Evolutionary conservation across 1,140 invertebrate genomes (phyloP).

Genomic region (Eciton burchellii): DNA sequence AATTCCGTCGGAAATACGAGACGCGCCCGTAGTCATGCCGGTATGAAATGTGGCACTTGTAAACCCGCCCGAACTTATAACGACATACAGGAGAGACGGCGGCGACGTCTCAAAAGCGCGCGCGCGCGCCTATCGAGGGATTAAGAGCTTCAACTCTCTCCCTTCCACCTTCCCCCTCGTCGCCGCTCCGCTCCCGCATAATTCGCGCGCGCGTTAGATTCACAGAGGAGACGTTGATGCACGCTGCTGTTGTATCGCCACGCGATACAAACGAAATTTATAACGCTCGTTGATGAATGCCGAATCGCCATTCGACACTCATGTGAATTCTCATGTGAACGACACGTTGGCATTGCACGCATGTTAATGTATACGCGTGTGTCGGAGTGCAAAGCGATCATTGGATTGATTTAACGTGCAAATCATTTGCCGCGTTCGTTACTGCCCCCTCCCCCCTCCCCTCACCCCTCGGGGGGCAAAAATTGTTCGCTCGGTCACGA

Average conservation of each 20-base stretch:
- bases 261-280: slow-evolving; percentile 30
- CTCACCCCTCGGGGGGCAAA: no score
- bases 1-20: neutral
- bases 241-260: neutral
- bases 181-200: slow-evolving; percentile 40
- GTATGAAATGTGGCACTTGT: slow-evolving; percentile 62
- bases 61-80: slow-evolving; percentile 57
- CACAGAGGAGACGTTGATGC: neutral
- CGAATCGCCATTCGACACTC: slow-evolving; percentile 32
- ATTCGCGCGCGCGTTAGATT: slow-evolving; percentile 63
- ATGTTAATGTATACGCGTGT: slow-evolving; percentile 2
- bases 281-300: slow-evolving; percentile 21
- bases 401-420: slow-evolving; percentile 43
- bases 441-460: neutral
- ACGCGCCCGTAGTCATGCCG: slow-evolving; percentile 28
- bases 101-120: slow-evolving; percentile 51
- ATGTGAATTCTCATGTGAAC: slow-evolving; percentile 20
- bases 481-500: slow-evolving; percentile 14
- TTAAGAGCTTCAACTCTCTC: slow-evolving; percentile 57
- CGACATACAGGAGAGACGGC: slow-evolving; percentile 48
- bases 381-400: slow-evolving; percentile 14
- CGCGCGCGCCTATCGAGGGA: slow-evolving; percentile 40
- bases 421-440: slow-evolving; percentile 35
- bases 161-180: no score
- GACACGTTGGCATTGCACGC: slow-evolving; percentile 22